phyloP scores from a whole-genome alignment of 2,888 invertebrate species.

The Nephrotoma flavescens region DNA sequence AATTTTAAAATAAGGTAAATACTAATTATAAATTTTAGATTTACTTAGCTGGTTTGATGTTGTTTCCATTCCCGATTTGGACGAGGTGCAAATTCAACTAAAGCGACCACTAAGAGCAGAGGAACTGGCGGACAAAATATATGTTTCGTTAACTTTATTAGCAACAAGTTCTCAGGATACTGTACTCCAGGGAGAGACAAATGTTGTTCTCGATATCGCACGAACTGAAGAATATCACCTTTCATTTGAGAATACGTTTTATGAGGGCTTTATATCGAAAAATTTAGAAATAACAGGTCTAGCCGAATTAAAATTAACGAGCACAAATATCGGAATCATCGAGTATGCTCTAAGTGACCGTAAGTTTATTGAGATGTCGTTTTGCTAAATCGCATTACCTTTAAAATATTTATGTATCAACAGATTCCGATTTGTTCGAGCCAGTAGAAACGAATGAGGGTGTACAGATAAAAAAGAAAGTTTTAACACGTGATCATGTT shows the following conservation, averaged over 20 bases:
- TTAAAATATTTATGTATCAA: no score
- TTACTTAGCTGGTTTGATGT: neutral
- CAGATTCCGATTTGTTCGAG: no score
- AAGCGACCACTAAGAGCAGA: slow-evolving; percentile 4
- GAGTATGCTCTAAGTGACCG: no score
- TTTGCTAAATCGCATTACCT: no score
- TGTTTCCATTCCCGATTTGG: neutral
- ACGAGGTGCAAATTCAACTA: slow-evolving; percentile 12
- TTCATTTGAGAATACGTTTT: neutral
- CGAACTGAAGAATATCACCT: slow-evolving; percentile 13
- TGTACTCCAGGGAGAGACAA: neutral
- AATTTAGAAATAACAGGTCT: no score
- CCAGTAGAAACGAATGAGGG: no score
- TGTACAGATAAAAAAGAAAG: no score
- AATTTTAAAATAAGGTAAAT: neutral
- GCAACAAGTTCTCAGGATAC: slow-evolving; percentile 8
- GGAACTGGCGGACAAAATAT: slow-evolving; percentile 11
- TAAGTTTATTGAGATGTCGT: no score
- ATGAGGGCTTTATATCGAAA: neutral
- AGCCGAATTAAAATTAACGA: no score
- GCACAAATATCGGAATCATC: no score
- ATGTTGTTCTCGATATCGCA: slow-evolving; percentile 11
- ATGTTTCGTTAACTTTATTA: slow-evolving; percentile 13
- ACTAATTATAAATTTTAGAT: neutral
- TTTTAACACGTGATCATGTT: neutral